A percentile compares a stretch with the other conserved stretches of the same genome.
Conservation (phyloP, 2,888 invertebrate genomes). For the Diplolepis rosae region DNA sequence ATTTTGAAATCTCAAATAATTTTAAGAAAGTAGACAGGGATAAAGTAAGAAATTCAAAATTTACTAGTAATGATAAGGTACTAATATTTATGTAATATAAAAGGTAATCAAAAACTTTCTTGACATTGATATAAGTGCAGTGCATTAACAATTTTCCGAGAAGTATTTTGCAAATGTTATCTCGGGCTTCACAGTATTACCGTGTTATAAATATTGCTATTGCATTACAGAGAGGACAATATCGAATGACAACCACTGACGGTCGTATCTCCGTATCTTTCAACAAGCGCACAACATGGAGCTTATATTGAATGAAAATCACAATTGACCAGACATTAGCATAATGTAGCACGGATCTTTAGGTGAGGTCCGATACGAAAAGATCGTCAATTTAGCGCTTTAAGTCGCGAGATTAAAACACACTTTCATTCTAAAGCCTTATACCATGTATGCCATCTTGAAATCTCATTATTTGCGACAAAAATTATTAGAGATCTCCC, state of each 20-base stretch:
- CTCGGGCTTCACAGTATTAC: conserved; percentile 3
- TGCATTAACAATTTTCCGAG: conserved; percentile 1
- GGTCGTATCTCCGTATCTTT: conserved; percentile 58
- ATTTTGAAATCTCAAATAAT: too few relatives aligned
- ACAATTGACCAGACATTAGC: conserved; percentile 64
- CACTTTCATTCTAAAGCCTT: conserved; percentile 45
- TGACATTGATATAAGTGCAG: not conserved
- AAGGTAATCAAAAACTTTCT: not conserved
- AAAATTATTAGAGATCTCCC: conserved; percentile 37
- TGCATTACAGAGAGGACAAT: conserved; percentile 13
- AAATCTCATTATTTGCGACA: not conserved
- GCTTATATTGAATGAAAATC: conserved; percentile 64
- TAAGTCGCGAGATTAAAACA: conserved; percentile 50
- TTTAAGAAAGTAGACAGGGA: too few relatives aligned
- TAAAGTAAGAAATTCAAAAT: too few relatives aligned
- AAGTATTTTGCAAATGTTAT: conserved; percentile 4
- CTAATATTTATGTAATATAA: too few relatives aligned
- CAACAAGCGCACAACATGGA: conserved; percentile 61
- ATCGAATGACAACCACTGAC: conserved; percentile 57
- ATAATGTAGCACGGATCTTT: conserved; percentile 60
- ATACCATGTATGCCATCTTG: conserved; percentile 28
- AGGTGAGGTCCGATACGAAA: conserved; percentile 57
- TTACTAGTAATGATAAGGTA: too few relatives aligned
- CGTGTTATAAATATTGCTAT: conserved; percentile 13
- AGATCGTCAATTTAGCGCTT: conserved; percentile 51